Conservation (phyloP, 2,113 vertebrate species). For the Sula dactylatra region DNA sequence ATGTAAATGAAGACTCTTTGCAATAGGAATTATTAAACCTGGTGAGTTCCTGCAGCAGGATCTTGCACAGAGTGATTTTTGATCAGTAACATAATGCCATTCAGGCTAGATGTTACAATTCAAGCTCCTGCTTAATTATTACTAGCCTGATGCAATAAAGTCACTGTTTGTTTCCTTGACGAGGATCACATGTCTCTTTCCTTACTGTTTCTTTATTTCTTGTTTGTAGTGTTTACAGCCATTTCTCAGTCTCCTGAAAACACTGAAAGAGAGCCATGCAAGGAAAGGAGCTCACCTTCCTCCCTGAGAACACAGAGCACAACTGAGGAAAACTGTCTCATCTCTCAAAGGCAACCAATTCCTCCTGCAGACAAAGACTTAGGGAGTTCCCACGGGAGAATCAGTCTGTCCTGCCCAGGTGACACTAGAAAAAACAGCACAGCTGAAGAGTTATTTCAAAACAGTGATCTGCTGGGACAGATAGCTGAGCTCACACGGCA, state of each 20-base stretch:
- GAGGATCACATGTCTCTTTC: not conserved
- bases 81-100: not conserved
- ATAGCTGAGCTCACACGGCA: conserved; percentile 81
- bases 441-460: not conserved
- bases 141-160: not conserved
- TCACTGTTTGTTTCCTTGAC: not conserved
- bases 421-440: not conserved
- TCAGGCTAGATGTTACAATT: not conserved
- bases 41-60: not conserved
- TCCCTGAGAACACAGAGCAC: conserved; percentile 5
- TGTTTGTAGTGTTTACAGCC: conserved; percentile 18
- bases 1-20: not conserved
- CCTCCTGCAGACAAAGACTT: conserved; percentile 36
- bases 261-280: conserved; percentile 28
- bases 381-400: not conserved
- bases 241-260: conserved; percentile 44
- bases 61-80: not conserved
- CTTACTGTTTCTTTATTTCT: not conserved
- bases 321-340: conserved; percentile 36
- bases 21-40: not conserved
- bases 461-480: conserved; percentile 74
- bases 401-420: not conserved
- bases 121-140: not conserved
- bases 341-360: conserved; percentile 36
- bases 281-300: conserved; percentile 45